Evolutionary conservation across 35 echinoderm and acorn worm genomes (phyloP).

Genomic region (Holothuria glaberrima): DNA sequence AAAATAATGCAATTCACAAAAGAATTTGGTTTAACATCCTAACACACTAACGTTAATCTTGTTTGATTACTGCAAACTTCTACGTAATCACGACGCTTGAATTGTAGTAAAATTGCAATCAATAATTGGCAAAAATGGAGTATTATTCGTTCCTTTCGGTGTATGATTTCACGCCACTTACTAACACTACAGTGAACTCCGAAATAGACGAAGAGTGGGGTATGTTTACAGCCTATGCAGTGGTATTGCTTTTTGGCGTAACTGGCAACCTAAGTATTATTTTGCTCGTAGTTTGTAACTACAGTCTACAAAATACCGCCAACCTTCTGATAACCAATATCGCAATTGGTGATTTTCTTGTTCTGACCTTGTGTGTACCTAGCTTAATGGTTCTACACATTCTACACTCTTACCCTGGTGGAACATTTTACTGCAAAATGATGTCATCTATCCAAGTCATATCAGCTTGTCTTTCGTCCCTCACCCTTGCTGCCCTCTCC

Average conservation of each 20-base stretch:
- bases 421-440: conserved; percentile 3
- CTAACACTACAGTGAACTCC: too few relatives aligned
- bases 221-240: background rate
- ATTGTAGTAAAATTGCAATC: too few relatives aligned
- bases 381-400: conserved; percentile 4
- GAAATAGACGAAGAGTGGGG: background rate
- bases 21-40: too few relatives aligned
- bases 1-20: too few relatives aligned
- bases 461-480: background rate
- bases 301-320: conserved; percentile 22
- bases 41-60: too few relatives aligned
- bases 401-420: conserved; percentile 5
- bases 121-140: too few relatives aligned
- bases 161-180: too few relatives aligned
- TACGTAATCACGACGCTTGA: too few relatives aligned
- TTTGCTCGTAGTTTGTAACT: conserved; percentile 17
- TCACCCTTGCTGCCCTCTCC: conserved; percentile 18
- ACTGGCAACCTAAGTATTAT: conserved; percentile 1
- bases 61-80: too few relatives aligned
- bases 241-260: background rate
- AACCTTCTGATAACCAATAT: conserved; percentile 8
- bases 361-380: conserved; percentile 1
- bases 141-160: too few relatives aligned
- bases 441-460: background rate
- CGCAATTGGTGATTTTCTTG: conserved; percentile 17